Percentiles rank a stretch among this genome's conserved stretches.
These are phyloP conservation scores for Tachina lurida DNA, from an alignment of 2,888 invertebrate species.

Conservation along the genomic window DNA sequence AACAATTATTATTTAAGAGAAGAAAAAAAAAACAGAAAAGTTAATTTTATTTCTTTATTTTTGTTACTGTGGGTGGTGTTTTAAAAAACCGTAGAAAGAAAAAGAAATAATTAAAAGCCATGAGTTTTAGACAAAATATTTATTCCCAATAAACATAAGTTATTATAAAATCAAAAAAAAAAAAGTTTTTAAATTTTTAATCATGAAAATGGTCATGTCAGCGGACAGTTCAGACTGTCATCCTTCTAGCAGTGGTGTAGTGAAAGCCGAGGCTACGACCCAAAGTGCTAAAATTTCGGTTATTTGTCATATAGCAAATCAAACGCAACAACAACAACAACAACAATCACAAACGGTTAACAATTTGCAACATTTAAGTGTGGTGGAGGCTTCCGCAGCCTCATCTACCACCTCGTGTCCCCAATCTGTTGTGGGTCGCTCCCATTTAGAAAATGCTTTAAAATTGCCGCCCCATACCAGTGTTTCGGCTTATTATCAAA, in stretches of 20 bases:
- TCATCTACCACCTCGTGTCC: constrained; percentile 75
- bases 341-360: neutral
- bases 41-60: neutral
- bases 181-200: constrained; percentile 15
- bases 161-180: constrained; percentile 52
- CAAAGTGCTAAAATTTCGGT: constrained; percentile 78
- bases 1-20: neutral
- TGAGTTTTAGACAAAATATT: constrained; percentile 17
- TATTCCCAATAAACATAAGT: constrained; percentile 31
- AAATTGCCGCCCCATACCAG: constrained; percentile 82
- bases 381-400: constrained; percentile 69
- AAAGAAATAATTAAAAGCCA: neutral
- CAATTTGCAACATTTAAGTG: constrained; percentile 43
- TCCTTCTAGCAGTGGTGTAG: constrained; percentile 78
- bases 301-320: constrained; percentile 77
- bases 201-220: constrained; percentile 82
- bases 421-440: constrained; percentile 77
- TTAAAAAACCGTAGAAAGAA: neutral
- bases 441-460: constrained; percentile 81
- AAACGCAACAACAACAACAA: constrained; percentile 52
- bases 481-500: constrained; percentile 81
- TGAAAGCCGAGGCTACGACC: constrained; percentile 60
- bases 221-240: constrained; percentile 83
- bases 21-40: neutral
- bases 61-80: no score